Conservation (phyloP, 2,113 vertebrate genomes). For the Neotragus pygmaeus region DNA sequence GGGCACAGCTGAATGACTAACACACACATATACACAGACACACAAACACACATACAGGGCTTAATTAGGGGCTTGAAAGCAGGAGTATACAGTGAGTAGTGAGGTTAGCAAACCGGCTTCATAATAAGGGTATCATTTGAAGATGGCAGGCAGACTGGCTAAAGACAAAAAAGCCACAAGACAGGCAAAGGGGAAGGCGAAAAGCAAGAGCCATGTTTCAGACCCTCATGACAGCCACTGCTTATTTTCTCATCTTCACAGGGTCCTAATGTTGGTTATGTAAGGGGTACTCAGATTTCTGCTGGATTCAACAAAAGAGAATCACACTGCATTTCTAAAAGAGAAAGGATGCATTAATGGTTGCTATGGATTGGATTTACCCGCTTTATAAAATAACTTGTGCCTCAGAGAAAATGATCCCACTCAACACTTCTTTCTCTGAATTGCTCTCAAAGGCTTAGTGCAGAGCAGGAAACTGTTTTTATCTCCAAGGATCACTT, state of each 20-base stretch:
- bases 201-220: not conserved
- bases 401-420: conserved; percentile 10
- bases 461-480: not conserved
- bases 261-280: not conserved
- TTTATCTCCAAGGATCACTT: conserved; percentile 36
- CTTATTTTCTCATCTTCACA: not conserved
- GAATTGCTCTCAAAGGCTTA: conserved; percentile 14
- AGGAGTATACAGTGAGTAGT: not conserved
- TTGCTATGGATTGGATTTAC: not conserved
- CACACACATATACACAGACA: not conserved
- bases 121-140: not conserved
- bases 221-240: not conserved
- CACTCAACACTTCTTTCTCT: not conserved
- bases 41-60: not conserved
- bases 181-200: not conserved
- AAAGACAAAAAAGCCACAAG: not conserved
- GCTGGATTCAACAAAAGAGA: not conserved
- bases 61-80: not conserved
- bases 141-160: not conserved
- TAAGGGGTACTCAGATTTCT: not conserved
- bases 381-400: not conserved
- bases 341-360: not conserved
- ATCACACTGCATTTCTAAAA: not conserved
- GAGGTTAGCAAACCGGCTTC: not conserved
- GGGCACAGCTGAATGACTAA: fast-evolving